Percentiles rank a stretch among this genome's conserved stretches.
phyloP scores from a whole-genome alignment of 2,113 vertebrate genomes.

The Macroglossus sobrinus region DNA sequence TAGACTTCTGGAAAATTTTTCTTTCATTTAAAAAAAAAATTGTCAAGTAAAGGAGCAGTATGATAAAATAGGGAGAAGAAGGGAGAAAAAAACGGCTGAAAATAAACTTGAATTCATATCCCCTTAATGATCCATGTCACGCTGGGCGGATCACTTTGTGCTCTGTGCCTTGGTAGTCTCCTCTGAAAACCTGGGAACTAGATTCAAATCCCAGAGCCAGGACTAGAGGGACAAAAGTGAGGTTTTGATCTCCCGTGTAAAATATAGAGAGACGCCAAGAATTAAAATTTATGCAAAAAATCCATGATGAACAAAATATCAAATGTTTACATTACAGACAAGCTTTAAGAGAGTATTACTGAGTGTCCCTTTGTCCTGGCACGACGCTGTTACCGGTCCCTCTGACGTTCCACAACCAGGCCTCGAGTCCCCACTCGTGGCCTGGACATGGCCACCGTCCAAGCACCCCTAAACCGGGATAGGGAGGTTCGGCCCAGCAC shows the following conservation, averaged over 20 bases:
- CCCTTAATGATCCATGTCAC: not conserved
- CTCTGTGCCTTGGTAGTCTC: not conserved
- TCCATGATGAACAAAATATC: not conserved
- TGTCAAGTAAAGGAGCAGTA: not conserved
- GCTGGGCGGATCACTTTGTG: not conserved
- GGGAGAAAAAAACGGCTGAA: not conserved
- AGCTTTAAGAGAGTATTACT: not conserved
- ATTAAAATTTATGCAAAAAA: not conserved
- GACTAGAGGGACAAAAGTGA: not conserved
- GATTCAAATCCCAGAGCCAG: not conserved
- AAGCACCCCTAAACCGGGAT: not conserved
- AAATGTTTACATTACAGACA: not conserved
- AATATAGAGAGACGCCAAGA: not conserved
- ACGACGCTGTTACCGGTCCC: accelerated
- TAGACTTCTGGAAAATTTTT: not conserved
- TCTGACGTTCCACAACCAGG: not conserved
- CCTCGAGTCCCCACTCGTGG: accelerated
- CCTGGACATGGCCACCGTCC: not conserved
- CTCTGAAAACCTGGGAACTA: not conserved
- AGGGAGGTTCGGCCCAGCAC: not conserved
- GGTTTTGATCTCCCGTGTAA: accelerated
- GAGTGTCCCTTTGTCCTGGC: not conserved
- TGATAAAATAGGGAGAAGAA: not conserved
- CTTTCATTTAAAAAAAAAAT: not conserved
- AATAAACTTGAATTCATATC: not conserved